Evolutionary conservation across 2,797 vertebrate genomes (phyloP), one percentile per base, ranked within the genome.

Genomic region (Gymnoscopelus microlampas): DNA sequence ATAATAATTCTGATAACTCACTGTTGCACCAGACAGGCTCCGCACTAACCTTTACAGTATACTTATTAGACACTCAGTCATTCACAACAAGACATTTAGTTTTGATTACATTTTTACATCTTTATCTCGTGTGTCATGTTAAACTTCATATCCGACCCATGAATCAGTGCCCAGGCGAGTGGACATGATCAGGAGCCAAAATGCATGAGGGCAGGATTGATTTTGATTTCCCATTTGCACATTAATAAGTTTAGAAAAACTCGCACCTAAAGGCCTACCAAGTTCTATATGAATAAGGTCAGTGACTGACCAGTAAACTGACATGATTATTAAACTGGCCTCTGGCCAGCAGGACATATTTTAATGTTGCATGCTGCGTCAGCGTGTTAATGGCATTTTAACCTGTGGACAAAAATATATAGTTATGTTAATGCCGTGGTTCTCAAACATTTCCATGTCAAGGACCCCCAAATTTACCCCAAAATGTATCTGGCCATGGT

Each of bases 341-440:
- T 19, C 3, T 1, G 71, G 66, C 85, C 85, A 85, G 57, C 19
- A 47, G 48, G 39, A 8, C 56, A 68, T 71, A 59, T 44, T 53
- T 39, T 71, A 35, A 24, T 70, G 60, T 49, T 66, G 39, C 64
- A 32, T 57, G 15, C 50, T 19, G 62, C 54, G 51, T 68, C 13
- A 35, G 56, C 56, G 19, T 53, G 57, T 54, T 60, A 39, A 60
- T 29, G 53, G 24, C 59, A 55, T 51, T 75, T 57, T 61, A 77
- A 59, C 13, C 50, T 14, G 89, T 94, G 50, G 93, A 95, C 90
- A 94, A 95, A 92, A 94, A 95, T 95, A 29, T 44, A 44, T 44
- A 8, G 39, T 7, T 9, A 44, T 44, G 8, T 44, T 44, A 44
- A 44, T 44, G 9, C 39, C 0, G 39, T 44, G 39, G 39, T 44